These are phyloP conservation scores for Cartodere bifasciata DNA, from an alignment of 2,888 invertebrate genomes.

Conservation along the genomic window DNA sequence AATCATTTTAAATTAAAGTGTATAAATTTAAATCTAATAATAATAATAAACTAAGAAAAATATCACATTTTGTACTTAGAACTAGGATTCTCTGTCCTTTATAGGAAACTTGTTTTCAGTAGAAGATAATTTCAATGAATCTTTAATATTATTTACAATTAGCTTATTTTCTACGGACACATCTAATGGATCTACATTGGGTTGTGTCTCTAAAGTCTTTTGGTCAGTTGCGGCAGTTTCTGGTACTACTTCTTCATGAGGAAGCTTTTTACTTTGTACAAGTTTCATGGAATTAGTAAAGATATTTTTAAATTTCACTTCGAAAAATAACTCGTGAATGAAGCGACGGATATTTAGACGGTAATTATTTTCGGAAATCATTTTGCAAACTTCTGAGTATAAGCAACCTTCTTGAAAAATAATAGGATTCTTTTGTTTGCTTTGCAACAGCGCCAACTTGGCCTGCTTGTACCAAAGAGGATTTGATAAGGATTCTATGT, in stretches of 20 bases:
- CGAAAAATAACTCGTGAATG: slow-evolving; percentile 86
- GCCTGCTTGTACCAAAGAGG: slow-evolving; percentile 70
- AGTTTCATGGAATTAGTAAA: slow-evolving; percentile 39
- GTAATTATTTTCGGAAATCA: slow-evolving; percentile 68
- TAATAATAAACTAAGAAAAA: slow-evolving; percentile 1
- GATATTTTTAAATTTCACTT: slow-evolving; percentile 60
- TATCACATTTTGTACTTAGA: slow-evolving; percentile 4
- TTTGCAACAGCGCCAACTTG: slow-evolving; percentile 64
- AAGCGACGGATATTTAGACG: slow-evolving; percentile 74
- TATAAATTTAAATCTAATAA: too few relatives aligned
- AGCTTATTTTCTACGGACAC: slow-evolving; percentile 7
- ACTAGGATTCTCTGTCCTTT: slow-evolving; percentile 23
- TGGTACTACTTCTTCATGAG: slow-evolving; percentile 1
- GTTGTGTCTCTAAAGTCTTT: not conserved
- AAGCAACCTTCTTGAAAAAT: slow-evolving; percentile 77
- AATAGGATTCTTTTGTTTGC: slow-evolving; percentile 60
- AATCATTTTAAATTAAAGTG: too few relatives aligned
- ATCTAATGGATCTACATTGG: slow-evolving; percentile 1
- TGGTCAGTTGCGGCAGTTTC: slow-evolving; percentile 7
- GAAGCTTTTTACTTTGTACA: slow-evolving; percentile 23
- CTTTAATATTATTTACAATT: slow-evolving; percentile 6
- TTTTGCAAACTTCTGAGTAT: slow-evolving; percentile 80
- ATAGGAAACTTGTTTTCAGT: slow-evolving; percentile 48
- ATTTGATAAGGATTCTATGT: slow-evolving; percentile 64
- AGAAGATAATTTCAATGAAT: slow-evolving; percentile 39